Conservation (phyloP, 1,140 invertebrate species). For the Prorops nasuta region DNA sequence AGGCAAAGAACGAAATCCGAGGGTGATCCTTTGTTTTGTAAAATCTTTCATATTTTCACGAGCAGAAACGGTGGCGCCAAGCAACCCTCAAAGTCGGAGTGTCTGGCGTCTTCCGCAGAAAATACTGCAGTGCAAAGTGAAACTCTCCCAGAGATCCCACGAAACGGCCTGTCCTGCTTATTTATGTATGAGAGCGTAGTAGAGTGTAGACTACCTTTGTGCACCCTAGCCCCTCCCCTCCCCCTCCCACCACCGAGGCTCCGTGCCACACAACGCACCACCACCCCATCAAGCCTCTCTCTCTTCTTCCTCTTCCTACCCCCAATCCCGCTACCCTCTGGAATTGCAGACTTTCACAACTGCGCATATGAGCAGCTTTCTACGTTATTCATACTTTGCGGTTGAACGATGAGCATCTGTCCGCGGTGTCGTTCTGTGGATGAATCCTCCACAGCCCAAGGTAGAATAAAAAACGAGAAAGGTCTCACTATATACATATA, state of each 20-base stretch:
- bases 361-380: constrained; percentile 28
- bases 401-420: constrained; percentile 41
- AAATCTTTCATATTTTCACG: constrained; percentile 12
- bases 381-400: constrained; percentile 42
- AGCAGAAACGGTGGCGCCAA: constrained; percentile 5
- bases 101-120: constrained; percentile 15
- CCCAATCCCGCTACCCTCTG: no score
- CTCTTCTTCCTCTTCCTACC: no score
- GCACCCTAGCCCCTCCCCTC: constrained; percentile 2
- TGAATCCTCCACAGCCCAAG: constrained; percentile 3
- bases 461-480: constrained; percentile 13
- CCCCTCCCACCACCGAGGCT: constrained; percentile 4
- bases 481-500: no score
- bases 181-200: constrained; percentile 37
- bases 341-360: no score
- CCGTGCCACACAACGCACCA: no score
- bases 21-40: neutral
- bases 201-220: no score
- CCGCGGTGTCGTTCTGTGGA: constrained; percentile 15
- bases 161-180: constrained; percentile 22
- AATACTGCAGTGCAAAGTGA: constrained; percentile 27
- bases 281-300: no score
- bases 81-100: neutral
- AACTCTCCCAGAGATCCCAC: constrained; percentile 20
- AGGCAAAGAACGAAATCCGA: constrained; percentile 8